Base-by-base conservation (phyloP, 2,113 vertebrate genomes). In the Callipepla squamata region DNA sequence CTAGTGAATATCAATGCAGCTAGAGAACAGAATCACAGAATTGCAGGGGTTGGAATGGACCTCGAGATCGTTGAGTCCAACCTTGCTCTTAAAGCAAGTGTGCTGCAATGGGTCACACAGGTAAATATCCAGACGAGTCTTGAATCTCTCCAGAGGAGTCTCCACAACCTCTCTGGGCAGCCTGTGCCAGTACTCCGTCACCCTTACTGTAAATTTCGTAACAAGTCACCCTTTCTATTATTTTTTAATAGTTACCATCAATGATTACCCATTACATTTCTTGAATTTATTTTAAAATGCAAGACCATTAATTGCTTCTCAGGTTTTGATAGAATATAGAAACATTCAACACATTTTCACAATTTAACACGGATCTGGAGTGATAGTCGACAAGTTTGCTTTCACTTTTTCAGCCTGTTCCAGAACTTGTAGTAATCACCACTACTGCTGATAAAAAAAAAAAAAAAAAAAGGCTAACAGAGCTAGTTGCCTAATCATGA, bases 401-500 rank as follows among this genome's bases (percentile, higher is more conserved):
- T 84, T 61, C 34, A 68, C 18, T 74, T 85, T 3, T 42, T 38
- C 32, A 85, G 15, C 34, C 28, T 26, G 13, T 47, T 86, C 20
- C 6, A 63, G 45, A 42, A 48, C 80, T 86, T 23, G 23, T 76
- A 63, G 19, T 86, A 89, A 85, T 67, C 22, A 6, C 6, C 22
- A 76, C 30, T 30, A 8, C 51, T 85, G 26, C 9, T 40, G 11
- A 7, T 40, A 4, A 40, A 40, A 40, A 40, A 36, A 36, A 36
- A 36, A 36, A 36, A 36, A 36, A 36, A 36, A 40, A 40, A 81
- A 78, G 92, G 42, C 73, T 77, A 87, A 82, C 74, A 70, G 53
- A 93, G 74, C 93, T 96, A 96, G 87, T 96, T 7, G n/a, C 92
- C 44, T 95, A 58, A 91, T 90, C 65, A 66, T 51, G 9, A 91